These are phyloP conservation scores for Dysidea cf. avara DNA, from an alignment of 37 sponge, comb jelly and placozoan species.

Conservation along the genomic window DNA sequence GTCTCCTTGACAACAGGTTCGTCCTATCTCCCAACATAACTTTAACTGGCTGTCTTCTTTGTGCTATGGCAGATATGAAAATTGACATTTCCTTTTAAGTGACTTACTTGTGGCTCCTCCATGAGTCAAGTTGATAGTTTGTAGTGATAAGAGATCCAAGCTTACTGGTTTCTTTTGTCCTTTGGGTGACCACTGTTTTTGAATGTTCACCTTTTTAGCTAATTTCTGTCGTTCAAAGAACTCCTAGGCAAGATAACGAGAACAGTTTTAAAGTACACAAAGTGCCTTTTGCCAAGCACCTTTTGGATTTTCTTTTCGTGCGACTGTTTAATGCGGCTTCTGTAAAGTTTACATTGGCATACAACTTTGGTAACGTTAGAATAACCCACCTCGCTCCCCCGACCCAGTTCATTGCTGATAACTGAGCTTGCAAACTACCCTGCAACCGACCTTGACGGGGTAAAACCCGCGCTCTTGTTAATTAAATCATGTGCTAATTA, in stretches of 20 bases:
- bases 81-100: background rate
- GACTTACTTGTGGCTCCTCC: background rate
- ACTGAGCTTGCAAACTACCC: background rate
- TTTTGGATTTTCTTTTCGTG: conserved; percentile 57
- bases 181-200: too few species aligned
- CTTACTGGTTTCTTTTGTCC: conserved; percentile 7
- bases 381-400: conserved; percentile 65
- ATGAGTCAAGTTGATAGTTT: background rate
- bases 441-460: background rate
- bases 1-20: too few species aligned
- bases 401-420: conserved; percentile 74
- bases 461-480: background rate
- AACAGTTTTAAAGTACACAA: too few species aligned
- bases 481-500: conserved; percentile 31
- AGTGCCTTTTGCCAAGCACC: too few species aligned
- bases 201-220: too few species aligned
- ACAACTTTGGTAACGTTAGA: background rate
- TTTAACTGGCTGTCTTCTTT: background rate
- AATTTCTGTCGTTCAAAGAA: too few species aligned
- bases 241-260: too few species aligned
- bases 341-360: conserved; percentile 15
- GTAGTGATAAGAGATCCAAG: background rate
- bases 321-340: conserved; percentile 57
- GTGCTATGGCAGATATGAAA: conserved; percentile 7
- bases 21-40: background rate